These are phyloP conservation scores for Bhutanitis thaidina DNA, from an alignment of 2,888 invertebrate species.

Conservation along the genomic window DNA sequence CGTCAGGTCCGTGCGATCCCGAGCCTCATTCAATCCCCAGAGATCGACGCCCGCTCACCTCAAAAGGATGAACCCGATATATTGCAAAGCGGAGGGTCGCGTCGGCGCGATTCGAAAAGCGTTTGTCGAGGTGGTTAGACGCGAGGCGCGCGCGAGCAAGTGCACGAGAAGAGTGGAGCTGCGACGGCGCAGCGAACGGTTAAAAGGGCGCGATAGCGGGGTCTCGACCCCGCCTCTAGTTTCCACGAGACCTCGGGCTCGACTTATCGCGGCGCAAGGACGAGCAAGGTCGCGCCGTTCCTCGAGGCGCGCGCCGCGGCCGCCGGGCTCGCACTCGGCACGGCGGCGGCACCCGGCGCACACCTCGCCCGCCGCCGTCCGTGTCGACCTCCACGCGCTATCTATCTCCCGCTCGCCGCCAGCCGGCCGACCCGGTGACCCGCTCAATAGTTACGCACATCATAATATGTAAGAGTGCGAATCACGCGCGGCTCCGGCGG, in stretches of 20 bases:
- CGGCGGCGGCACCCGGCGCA: not conserved
- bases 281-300: conserved; percentile 56
- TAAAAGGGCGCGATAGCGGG: conserved; percentile 60
- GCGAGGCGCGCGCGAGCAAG: conserved; percentile 33
- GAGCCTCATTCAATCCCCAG: conserved; percentile 24
- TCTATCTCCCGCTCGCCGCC: conserved; percentile 28
- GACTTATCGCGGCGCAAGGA: conserved; percentile 60
- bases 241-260: conserved; percentile 48
- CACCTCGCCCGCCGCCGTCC: conserved; percentile 31
- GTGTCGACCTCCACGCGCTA: conserved; percentile 47
- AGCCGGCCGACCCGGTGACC: conserved; percentile 43
- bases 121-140: conserved; percentile 19
- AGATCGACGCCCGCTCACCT: conserved; percentile 19
- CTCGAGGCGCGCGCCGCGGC: conserved; percentile 19
- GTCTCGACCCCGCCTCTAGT: conserved; percentile 52
- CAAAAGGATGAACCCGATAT: not conserved
- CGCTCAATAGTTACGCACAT: conserved; percentile 32
- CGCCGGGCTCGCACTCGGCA: not conserved
- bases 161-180: conserved; percentile 50
- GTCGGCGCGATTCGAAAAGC: not conserved
- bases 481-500: conserved; percentile 38
- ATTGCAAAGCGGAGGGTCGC: not conserved
- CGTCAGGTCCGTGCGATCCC: not conserved
- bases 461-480: conserved; percentile 32
- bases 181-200: conserved; percentile 41